Evolutionary conservation across 2,797 vertebrate genomes (phyloP), one percentile per base, ranked within the genome.

Genomic region (Pangasius krempfi): DNA sequence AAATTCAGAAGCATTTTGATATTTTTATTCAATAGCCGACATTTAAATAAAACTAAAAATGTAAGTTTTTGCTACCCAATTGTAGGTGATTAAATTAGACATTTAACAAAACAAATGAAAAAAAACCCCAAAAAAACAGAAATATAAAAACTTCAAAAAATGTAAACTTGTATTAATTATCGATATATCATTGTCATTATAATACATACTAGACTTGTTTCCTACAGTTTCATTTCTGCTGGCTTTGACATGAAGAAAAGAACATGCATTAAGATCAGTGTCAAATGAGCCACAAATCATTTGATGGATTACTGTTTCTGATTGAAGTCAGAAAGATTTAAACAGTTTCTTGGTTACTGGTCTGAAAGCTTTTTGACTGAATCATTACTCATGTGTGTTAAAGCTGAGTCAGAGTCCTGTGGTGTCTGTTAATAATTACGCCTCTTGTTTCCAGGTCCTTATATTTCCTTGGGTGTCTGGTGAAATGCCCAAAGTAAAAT

Each of bases 351-450:
- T 89, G 92, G 90, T 93, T 93, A 87, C 76, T 75, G 37, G 56
- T 14, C 50, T 85, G 78, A 92, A 75, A 73, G 6, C 20, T 14
- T 85, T 50, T 72, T 54, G 60, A 60, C 90, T 93, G 92, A 95
- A 88, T 95, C 95, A 94, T 87, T 30, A 88, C 92, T 92, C 92
- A 87, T 92, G 90, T 84, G 89, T 91, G 88, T 93, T 92, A 91
- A 73, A 93, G 91, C 91, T 93, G 94, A 95, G 89, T 95, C 94
- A 94, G 93, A 89, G 89, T 50, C 84, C 84, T 86, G 80, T 58
- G 85, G 91, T 89, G 93, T 88, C 91, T 93, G 94, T 88, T 88
- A 93, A 93, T 94, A 91, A 94, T 94, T 95, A 93, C 80, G 89
- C 73, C 89, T 88, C 44, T 58, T 88, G 93, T 93, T 90, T 92